A percentile compares a stretch with the other conserved stretches of the same genome.
These are phyloP conservation scores for Cybosia mesomella DNA, from an alignment of 2,888 invertebrate genomes.

Conservation along the genomic window DNA sequence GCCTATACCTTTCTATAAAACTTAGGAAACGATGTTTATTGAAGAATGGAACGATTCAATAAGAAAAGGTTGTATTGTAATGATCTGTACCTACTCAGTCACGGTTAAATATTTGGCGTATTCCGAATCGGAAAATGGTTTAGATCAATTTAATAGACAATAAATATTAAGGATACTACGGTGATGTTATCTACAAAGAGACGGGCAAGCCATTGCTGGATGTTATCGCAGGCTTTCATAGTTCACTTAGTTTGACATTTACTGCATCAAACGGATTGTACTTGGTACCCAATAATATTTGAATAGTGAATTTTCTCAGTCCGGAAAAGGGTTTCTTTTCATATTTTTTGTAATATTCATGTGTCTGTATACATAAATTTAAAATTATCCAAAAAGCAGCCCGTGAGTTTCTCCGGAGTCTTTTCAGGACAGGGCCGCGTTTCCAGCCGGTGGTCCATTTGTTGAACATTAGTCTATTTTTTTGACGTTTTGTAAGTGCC, in stretches of 20 bases:
- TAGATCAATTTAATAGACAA: neutral
- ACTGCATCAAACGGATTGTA: conserved; percentile 20
- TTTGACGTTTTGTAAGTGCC: too few species aligned
- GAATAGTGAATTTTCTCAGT: neutral
- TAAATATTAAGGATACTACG: conserved; percentile 15
- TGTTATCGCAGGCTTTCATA: conserved; percentile 21
- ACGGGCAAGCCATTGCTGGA: conserved; percentile 20
- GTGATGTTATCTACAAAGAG: conserved; percentile 32
- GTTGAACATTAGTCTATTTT: too few species aligned
- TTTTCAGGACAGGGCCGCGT: too few species aligned
- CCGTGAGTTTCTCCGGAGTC: too few species aligned
- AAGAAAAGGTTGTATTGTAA: neutral
- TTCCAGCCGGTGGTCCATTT: too few species aligned
- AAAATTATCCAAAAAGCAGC: too few species aligned
- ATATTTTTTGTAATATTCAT: too few species aligned
- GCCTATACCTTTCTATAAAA: too few species aligned
- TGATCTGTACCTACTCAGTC: neutral
- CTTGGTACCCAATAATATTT: neutral
- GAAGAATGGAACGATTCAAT: neutral
- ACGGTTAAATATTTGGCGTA: neutral
- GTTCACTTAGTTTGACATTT: conserved; percentile 24
- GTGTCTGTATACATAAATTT: too few species aligned
- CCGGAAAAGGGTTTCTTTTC: neutral
- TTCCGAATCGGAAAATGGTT: conserved; percentile 4
- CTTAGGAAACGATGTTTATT: too few species aligned